Evolutionary conservation across 2,888 invertebrate genomes (phyloP), one percentile per base, ranked within the genome.

Genomic region (Marasmarcha lunaedactyla): DNA sequence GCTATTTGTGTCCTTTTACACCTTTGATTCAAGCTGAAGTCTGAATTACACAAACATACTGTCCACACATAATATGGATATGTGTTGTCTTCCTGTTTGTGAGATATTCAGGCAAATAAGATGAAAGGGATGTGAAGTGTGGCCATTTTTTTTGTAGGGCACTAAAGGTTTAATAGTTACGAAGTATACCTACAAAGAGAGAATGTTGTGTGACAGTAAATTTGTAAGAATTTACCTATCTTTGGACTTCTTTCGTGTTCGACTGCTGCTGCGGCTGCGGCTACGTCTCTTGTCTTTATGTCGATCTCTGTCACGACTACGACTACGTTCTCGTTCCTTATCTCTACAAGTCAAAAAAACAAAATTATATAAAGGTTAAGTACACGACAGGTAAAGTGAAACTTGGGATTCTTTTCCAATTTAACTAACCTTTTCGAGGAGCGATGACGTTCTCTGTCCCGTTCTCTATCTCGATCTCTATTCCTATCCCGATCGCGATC

Each of bases 341-440:
- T 78, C 83, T 50, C 77, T 73, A 62, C 57, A 78, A 52, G n/a
- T n/a, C n/a, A n/a, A 52, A 77, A 50, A 55, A 74, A 54, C 58
- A 73, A 47, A 10, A 59, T 59, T 6, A 47, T 44, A 13, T 40
- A 40, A 30, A n/a, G 9, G 6, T 11, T 7, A n/a, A 10, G 6
- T 11, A n/a, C 10, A 30, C 11, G 30, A 30, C 11, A n/a, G 4
- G 10, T 2, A 30, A 10, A 9, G 11, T 30, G 30, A 11, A 30
- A 3, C 2, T 30, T n/a, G n/a, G 6, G 9, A 30, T 30, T n/a
- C 3, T 30, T 7, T 4, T 30, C 2, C 9, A 9, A 25, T 5
- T 30, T 2, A 9, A 7, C 30, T 30, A 55, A 77, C 88, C 83
- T 78, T 72, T 85, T 77, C 72, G 84, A 77, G 66, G 78, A 74